phyloP scores from a whole-genome alignment of 2,888 invertebrate genomes.

The Aproaerema taeniolella region DNA sequence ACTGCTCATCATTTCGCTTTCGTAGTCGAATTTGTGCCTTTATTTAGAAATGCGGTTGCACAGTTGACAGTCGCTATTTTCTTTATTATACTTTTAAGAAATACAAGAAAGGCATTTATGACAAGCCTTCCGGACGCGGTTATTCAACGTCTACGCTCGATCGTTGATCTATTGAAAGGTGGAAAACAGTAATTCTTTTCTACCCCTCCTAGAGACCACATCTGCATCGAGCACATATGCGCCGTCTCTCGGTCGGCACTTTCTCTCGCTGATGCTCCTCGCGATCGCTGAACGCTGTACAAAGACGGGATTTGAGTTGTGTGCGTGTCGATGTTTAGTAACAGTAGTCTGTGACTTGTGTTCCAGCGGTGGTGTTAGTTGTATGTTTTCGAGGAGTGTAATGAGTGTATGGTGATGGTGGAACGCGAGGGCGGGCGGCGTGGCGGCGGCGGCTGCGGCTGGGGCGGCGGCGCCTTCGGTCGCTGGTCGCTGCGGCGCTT shows the following conservation, averaged over 20 bases:
- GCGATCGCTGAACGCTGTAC: conserved; percentile 60
- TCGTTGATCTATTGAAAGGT: too few species aligned
- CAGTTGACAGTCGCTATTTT: conserved; percentile 18
- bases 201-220: conserved; percentile 48
- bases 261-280: conserved; percentile 65
- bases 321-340: conserved; percentile 39
- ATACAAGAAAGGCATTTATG: too few species aligned
- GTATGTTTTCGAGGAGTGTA: conserved; percentile 56
- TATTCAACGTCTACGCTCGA: too few species aligned
- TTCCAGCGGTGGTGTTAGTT: conserved; percentile 34
- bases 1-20: conserved; percentile 24
- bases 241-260: conserved; percentile 51
- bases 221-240: conserved; percentile 46
- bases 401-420: conserved; percentile 57
- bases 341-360: conserved; percentile 44
- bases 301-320: conserved; percentile 38
- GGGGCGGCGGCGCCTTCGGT: conserved; percentile 66
- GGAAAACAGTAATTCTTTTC: conserved; percentile 32
- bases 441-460: conserved; percentile 61
- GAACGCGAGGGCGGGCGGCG: conserved; percentile 48
- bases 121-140: too few species aligned
- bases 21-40: conserved; percentile 25
- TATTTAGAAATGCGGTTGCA: conserved; percentile 31
- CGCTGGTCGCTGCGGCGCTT: conserved; percentile 83
- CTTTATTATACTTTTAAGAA: too few species aligned